Conservation (phyloP, 2,888 invertebrate genomes). For the Eutolmus rufibarbis region DNA sequence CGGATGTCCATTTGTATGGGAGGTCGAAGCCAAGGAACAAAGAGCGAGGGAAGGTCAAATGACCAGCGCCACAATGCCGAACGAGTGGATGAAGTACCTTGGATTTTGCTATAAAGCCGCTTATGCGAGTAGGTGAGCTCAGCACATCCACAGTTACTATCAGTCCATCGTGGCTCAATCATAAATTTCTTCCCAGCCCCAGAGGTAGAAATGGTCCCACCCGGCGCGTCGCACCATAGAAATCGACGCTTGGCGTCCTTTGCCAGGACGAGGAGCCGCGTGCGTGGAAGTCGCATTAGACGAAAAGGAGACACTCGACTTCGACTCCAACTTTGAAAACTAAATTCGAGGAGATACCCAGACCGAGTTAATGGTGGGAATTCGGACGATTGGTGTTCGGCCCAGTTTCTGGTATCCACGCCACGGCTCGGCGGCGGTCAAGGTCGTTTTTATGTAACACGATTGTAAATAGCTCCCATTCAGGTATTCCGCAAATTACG, state of each 20-base stretch:
- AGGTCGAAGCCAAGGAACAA: not conserved
- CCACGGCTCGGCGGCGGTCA: not conserved
- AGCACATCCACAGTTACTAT: not conserved
- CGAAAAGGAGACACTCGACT: not conserved
- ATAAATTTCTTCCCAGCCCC: not conserved
- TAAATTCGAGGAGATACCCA: not conserved
- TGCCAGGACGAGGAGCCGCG: not conserved
- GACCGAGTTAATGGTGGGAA: not conserved
- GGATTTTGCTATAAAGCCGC: not conserved
- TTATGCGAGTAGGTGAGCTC: not conserved
- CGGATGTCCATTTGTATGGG: not conserved
- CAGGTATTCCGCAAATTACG: not conserved
- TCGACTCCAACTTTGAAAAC: not conserved
- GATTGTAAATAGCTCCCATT: not conserved
- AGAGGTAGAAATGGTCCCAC: not conserved
- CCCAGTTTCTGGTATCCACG: not conserved
- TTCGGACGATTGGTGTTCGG: not conserved
- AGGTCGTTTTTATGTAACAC: not conserved
- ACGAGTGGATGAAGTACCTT: not conserved
- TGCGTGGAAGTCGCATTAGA: not conserved
- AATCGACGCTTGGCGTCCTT: not conserved
- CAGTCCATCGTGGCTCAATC: not conserved
- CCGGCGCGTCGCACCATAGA: not conserved
- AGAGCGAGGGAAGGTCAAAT: not conserved
- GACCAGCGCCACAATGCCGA: not conserved